A percentile compares a stretch with the other conserved stretches of the same genome.
phyloP scores from a whole-genome alignment of 2,888 invertebrate genomes.

The Noctua fimbriata region DNA sequence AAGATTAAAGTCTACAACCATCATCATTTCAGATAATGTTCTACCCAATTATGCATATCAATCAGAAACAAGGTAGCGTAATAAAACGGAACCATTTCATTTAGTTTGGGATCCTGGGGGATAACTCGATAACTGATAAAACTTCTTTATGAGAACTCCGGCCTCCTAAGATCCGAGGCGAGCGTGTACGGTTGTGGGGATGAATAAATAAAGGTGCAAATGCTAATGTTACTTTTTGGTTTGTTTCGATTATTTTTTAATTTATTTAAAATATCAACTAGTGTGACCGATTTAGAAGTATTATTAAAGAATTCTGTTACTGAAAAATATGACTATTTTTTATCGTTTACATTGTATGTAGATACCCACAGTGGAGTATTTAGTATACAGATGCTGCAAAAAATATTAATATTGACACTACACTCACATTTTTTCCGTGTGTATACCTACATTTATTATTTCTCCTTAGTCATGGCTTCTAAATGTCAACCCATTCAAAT shows the following conservation, averaged over 20 bases:
- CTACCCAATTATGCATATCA: constrained; percentile 37
- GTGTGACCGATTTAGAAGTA: neutral
- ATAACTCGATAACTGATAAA: constrained; percentile 65
- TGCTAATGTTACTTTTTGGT: constrained; percentile 17
- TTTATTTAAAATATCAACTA: neutral
- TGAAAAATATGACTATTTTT: neutral
- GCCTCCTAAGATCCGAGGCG: constrained; percentile 22
- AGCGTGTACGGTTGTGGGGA: constrained; percentile 1
- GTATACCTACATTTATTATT: too few species aligned
- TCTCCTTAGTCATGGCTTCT: neutral
- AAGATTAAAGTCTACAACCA: neutral
- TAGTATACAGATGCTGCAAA: neutral
- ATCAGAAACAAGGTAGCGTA: constrained; percentile 41
- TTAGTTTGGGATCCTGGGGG: constrained; percentile 55
- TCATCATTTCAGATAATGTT: constrained; percentile 5
- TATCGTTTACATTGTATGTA: neutral
- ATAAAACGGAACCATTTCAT: constrained; percentile 64
- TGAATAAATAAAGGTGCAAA: constrained; percentile 43
- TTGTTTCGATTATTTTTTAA: neutral
- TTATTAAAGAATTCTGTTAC: neutral
- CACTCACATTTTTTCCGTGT: neutral
- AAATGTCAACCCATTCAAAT: neutral
- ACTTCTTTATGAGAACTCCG: constrained; percentile 51
- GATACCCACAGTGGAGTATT: neutral
- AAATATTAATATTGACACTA: neutral